phyloP scores from a whole-genome alignment of 2,797 vertebrate genomes.

The Periparus ater region DNA sequence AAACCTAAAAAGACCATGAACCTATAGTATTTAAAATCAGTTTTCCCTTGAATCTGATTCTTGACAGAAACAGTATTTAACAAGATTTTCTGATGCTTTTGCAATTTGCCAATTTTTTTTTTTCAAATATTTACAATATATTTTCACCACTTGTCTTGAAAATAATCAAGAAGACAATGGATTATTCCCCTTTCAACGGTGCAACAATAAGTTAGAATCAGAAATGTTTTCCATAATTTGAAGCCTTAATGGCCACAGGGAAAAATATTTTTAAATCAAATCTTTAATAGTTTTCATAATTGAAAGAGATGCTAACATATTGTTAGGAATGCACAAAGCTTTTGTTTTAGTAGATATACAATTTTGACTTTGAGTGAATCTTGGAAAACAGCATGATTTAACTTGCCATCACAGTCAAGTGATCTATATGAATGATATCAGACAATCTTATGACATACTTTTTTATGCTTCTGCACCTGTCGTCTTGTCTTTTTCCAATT shows the following conservation, averaged over 20 bases:
- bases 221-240: not conserved
- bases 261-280: not conserved
- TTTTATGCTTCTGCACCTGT: not conserved
- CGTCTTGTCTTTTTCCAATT: not conserved
- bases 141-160: not conserved
- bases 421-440: not conserved
- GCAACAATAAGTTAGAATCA: not conserved
- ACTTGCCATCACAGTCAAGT: not conserved
- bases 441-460: not conserved
- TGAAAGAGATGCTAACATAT: not conserved
- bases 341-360: not conserved
- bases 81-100: not conserved
- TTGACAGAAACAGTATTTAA: not conserved
- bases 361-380: not conserved
- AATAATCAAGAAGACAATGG: not conserved
- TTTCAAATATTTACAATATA: not conserved
- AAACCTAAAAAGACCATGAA: fast-evolving
- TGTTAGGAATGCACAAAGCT: not conserved
- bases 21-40: not conserved
- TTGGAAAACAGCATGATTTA: not conserved
- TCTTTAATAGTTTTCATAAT: not conserved
- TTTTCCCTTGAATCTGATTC: not conserved
- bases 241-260: not conserved
- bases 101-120: not conserved
- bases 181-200: not conserved